Evolutionary conservation across 2,113 vertebrate genomes (phyloP).

Genomic region (Murina feae): DNA sequence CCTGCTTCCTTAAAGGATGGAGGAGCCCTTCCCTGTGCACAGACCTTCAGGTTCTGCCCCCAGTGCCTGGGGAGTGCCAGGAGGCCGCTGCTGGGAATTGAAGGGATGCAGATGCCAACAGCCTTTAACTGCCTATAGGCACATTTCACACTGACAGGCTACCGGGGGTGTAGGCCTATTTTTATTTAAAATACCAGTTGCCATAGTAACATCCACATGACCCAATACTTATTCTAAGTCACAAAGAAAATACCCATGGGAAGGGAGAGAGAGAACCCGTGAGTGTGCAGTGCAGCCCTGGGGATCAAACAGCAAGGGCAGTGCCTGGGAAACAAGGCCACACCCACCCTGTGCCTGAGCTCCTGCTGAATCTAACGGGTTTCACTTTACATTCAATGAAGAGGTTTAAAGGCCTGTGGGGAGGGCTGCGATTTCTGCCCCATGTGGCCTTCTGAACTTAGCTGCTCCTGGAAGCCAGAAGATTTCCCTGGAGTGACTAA

Average conservation of each 20-base stretch:
- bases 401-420: neutral
- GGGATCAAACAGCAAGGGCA: neutral
- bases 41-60: neutral
- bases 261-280: neutral
- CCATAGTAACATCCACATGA: slow-evolving; percentile 65
- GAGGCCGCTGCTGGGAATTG: neutral
- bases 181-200: slow-evolving; percentile 76
- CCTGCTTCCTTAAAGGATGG: neutral
- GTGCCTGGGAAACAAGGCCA: neutral
- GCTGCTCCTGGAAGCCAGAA: neutral
- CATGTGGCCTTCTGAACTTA: neutral
- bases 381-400: neutral
- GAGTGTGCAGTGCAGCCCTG: neutral
- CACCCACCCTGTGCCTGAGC: too few relatives aligned
- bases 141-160: slow-evolving; percentile 53
- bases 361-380: neutral
- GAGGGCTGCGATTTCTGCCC: neutral
- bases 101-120: slow-evolving; percentile 35
- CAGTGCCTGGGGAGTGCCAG: neutral
- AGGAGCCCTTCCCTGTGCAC: neutral
- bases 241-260: slow-evolving; percentile 54
- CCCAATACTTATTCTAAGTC: slow-evolving; percentile 66
- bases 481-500: neutral
- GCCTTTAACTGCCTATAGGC: slow-evolving; percentile 54
- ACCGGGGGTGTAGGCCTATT: slow-evolving; percentile 52